A percentile compares a stretch with the other conserved stretches of the same genome.
phyloP scores from a whole-genome alignment of 2,888 invertebrate genomes.

The Artemia sinica region DNA sequence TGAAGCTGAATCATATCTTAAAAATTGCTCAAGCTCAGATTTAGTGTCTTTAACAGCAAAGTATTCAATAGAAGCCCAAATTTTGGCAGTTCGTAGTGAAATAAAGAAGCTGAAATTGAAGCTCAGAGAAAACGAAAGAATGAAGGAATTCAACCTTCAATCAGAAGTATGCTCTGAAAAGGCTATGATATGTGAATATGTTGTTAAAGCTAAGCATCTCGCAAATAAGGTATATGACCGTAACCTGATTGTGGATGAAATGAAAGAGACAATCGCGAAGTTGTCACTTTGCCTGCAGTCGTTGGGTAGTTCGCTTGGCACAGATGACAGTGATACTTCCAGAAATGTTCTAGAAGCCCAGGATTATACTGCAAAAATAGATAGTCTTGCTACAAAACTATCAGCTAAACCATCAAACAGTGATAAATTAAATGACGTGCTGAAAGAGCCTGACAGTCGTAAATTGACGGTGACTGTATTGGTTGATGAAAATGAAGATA shows the following conservation, averaged over 20 bases:
- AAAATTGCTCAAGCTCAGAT: not conserved
- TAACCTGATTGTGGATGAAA: not conserved
- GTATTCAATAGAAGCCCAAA: not conserved
- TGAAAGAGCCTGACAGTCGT: not conserved
- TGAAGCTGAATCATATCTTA: not conserved
- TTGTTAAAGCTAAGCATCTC: not conserved
- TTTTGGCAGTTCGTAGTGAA: not conserved
- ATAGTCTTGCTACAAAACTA: not conserved
- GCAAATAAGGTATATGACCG: not conserved
- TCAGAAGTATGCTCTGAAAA: not conserved
- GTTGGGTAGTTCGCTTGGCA: not conserved
- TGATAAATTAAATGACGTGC: not conserved
- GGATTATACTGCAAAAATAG: not conserved
- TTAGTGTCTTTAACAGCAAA: not conserved
- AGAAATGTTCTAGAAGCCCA: not conserved
- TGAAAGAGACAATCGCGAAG: not conserved
- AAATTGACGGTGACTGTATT: not conserved
- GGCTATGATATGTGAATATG: not conserved
- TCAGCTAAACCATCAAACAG: not conserved
- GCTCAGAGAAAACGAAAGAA: not conserved
- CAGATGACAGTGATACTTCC: not conserved
- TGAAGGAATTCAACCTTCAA: not conserved
- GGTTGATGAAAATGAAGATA: not conserved
- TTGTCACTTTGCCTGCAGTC: not conserved
- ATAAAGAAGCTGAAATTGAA: not conserved